Conservation (phyloP, 2,113 vertebrate species). For the pig (Sus scrofa) region T2T-Sscrofa CM000817.6:36560001-36560500, state of each 20-base stretch:
- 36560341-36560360: slow-evolving; percentile 82
- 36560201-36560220: neutral
- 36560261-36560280: neutral
- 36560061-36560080: neutral
- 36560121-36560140: neutral
- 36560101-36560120: neutral
- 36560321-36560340: slow-evolving; percentile 83
- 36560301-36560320: slow-evolving; percentile 64
- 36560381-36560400: slow-evolving; percentile 74
- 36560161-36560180: neutral
- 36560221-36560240: slow-evolving; percentile 65
- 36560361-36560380: slow-evolving; percentile 79
- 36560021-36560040: neutral
- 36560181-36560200: neutral
- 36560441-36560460: slow-evolving; percentile 75
- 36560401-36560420: slow-evolving; percentile 70
- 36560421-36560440: slow-evolving; percentile 69
- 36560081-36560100: neutral
- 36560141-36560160: neutral
- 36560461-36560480: slow-evolving; percentile 74
- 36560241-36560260: slow-evolving; percentile 57
- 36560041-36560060: neutral
- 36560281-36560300: slow-evolving; percentile 12
- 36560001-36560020: slow-evolving; percentile 43
- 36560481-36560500: neutral